Percentiles rank a stretch among this genome's conserved stretches.
Evolutionary conservation across 2,888 invertebrate species (phyloP).

Genomic region (Amblyjoppa proteus): DNA sequence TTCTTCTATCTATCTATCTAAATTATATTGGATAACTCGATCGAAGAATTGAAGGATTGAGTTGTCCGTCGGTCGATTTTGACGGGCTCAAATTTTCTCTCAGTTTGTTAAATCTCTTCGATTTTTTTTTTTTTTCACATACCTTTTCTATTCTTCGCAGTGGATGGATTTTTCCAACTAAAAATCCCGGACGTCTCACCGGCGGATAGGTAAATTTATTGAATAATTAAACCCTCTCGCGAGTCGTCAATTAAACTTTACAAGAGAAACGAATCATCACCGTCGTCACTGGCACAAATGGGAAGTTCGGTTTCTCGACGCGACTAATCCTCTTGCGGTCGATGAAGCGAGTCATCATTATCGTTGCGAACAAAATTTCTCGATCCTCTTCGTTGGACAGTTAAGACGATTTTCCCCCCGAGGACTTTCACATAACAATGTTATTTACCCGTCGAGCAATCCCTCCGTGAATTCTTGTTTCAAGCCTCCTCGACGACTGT

Average conservation of each 20-base stretch:
- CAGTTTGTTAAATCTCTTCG: not conserved
- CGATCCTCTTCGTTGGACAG: not conserved
- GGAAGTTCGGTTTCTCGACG: conserved; percentile 33
- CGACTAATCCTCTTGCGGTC: conserved; percentile 37
- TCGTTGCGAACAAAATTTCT: not conserved
- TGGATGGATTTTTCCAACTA: conserved; percentile 34
- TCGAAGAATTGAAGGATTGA: not conserved
- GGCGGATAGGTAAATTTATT: conserved; percentile 5
- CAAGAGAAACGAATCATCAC: conserved; percentile 24
- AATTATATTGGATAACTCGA: not conserved
- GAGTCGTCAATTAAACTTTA: not conserved
- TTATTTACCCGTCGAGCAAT: conserved; percentile 1
- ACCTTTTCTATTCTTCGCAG: conserved; percentile 41
- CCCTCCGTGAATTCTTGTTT: not conserved
- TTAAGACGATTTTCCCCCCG: not conserved
- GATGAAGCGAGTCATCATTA: conserved; percentile 33
- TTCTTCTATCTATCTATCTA: too few relatives aligned
- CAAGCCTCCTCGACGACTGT: not conserved
- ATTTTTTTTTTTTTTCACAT: conserved; percentile 23
- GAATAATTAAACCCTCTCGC: conserved; percentile 14
- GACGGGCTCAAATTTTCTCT: not conserved
- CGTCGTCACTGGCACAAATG: conserved; percentile 50
- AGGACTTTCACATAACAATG: conserved; percentile 1
- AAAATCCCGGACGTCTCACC: conserved; percentile 38
- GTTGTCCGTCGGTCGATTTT: conserved; percentile 3